Percentiles rank a stretch among this genome's conserved stretches.
phyloP scores from a whole-genome alignment of 2,888 invertebrate genomes.

The Clepsis dumicolana region DNA sequence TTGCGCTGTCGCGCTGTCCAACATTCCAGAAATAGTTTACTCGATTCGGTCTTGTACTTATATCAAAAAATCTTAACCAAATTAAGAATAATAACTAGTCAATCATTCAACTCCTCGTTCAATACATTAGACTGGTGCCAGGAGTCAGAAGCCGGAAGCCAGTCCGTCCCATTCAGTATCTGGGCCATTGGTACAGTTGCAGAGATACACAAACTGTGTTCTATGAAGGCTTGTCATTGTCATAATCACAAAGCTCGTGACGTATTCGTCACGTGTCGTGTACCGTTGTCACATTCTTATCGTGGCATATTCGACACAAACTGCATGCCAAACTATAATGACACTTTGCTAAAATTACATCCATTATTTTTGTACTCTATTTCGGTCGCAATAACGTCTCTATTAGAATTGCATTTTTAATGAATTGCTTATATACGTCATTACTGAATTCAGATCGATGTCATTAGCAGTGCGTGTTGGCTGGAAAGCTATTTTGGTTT shows the following conservation, averaged over 20 bases:
- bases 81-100: neutral
- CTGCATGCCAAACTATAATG: neutral
- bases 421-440: neutral
- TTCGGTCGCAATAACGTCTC: neutral
- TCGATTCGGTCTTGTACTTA: no score
- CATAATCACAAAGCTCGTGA: neutral
- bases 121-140: neutral
- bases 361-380: neutral
- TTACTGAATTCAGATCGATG: neutral
- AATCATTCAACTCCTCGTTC: neutral
- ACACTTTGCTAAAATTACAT: neutral
- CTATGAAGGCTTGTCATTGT: neutral
- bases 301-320: neutral
- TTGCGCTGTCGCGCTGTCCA: no score
- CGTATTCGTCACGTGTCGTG: neutral
- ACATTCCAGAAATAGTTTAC: no score
- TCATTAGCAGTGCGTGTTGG: neutral
- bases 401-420: neutral
- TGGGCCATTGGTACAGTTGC: neutral
- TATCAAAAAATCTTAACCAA: no score
- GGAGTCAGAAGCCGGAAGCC: neutral
- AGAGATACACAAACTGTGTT: neutral
- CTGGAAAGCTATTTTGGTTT: neutral
- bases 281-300: conserved; percentile 7
- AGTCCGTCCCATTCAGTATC: neutral